Percentiles rank a stretch among this genome's conserved stretches.
Evolutionary conservation across 2,888 invertebrate genomes (phyloP).

Genomic region (Drosophila birchii): DNA sequence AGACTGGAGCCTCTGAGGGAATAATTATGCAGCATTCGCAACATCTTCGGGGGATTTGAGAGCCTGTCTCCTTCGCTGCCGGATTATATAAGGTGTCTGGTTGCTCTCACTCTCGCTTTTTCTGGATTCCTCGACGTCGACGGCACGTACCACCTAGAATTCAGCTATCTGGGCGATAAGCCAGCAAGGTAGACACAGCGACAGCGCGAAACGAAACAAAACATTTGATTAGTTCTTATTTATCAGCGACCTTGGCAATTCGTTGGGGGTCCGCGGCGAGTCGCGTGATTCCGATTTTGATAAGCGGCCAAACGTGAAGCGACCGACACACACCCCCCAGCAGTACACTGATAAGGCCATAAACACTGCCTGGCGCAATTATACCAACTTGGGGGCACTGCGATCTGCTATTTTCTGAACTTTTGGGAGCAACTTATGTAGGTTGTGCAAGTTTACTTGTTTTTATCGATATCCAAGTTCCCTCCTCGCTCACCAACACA

Average conservation of each 20-base stretch:
- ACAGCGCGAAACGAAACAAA: constrained; percentile 18
- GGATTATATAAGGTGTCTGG: constrained; percentile 56
- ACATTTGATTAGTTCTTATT: constrained; percentile 56
- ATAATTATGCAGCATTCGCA: constrained; percentile 55
- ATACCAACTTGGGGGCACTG: background rate
- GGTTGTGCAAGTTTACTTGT: constrained; percentile 32
- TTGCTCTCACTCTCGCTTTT: background rate
- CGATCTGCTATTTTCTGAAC: background rate
- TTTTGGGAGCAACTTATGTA: background rate
- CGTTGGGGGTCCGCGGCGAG: constrained; percentile 57
- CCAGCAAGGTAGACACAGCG: constrained; percentile 1
- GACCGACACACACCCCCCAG: constrained; percentile 62
- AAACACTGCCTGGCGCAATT: constrained; percentile 14
- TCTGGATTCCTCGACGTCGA: constrained; percentile 6
- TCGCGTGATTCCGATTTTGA: constrained; percentile 69
- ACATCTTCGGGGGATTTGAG: constrained; percentile 54
- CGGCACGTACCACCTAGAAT: constrained; percentile 36
- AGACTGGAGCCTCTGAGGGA: constrained; percentile 18
- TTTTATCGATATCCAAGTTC: constrained; percentile 35
- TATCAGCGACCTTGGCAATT: constrained; percentile 71
- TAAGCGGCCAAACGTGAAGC: constrained; percentile 69
- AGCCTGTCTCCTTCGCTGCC: constrained; percentile 27
- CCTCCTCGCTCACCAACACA: constrained; percentile 16
- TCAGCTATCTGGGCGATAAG: constrained; percentile 27
- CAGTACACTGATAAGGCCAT: constrained; percentile 24